Conservation (phyloP, 2,797 vertebrate genomes). For the Coranthus polyacanthus region DNA sequence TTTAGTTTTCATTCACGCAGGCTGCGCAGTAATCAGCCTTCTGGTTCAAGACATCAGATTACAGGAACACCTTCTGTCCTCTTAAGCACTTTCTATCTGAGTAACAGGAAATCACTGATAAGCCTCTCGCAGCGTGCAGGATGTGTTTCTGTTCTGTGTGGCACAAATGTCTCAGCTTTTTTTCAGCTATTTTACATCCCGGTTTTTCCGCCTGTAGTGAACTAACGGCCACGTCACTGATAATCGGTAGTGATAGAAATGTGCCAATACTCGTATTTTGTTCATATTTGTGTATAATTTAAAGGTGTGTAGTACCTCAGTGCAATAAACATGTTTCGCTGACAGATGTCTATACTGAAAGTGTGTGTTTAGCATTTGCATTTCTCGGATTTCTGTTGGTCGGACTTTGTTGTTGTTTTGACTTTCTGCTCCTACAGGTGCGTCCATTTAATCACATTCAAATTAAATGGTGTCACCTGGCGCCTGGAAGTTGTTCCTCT, state of each 20-base stretch:
- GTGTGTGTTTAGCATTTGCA: too few species aligned
- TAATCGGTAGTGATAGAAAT: background rate
- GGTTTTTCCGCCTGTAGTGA: background rate
- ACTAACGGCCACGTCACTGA: background rate
- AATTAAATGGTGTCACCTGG: too few species aligned
- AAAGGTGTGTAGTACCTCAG: too few species aligned
- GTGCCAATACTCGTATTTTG: background rate
- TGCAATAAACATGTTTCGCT: too few species aligned
- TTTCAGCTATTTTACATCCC: conserved; percentile 2
- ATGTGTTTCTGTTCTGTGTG: conserved; percentile 29
- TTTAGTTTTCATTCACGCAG: conserved; percentile 51
- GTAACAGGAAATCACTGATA: conserved; percentile 68
- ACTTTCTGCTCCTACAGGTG: too few species aligned
- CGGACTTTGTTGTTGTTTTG: too few species aligned
- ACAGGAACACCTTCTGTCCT: conserved; percentile 66
- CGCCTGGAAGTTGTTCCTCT: too few species aligned
- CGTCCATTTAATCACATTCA: too few species aligned
- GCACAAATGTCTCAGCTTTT: conserved; percentile 4
- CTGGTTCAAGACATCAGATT: conserved; percentile 57
- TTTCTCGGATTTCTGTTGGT: too few species aligned
- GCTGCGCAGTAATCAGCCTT: conserved; percentile 25
- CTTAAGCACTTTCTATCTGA: conserved; percentile 75
- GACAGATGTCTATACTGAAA: too few species aligned
- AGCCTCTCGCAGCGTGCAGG: conserved; percentile 26
- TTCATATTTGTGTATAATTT: background rate